Conservation (phyloP, 64 coral and sea anemone species). For the Cladopsammia gracilis region DNA sequence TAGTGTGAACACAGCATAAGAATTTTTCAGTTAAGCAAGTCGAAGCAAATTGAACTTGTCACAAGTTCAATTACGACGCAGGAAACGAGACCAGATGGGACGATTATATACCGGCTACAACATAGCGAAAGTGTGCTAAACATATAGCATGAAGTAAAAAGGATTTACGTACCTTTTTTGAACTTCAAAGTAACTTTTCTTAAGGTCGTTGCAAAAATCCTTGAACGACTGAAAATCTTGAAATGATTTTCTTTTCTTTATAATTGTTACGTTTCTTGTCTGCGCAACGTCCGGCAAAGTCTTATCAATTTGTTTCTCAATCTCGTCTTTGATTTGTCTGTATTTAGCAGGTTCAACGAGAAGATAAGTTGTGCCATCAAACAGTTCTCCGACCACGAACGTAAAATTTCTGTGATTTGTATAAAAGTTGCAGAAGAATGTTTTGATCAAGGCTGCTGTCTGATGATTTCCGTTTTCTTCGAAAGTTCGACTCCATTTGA, state of each 20-base stretch:
- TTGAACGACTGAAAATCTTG: background rate
- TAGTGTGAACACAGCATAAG: too few species aligned
- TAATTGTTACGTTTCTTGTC: background rate
- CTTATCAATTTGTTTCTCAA: background rate
- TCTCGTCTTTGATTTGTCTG: background rate
- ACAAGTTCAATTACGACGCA: too few species aligned
- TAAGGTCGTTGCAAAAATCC: background rate
- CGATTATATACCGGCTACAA: too few species aligned
- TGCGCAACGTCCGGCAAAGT: background rate
- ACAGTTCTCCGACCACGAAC: slow-evolving; percentile 8
- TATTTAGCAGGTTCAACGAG: background rate
- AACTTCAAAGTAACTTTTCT: background rate
- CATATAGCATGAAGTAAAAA: too few species aligned
- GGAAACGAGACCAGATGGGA: too few species aligned
- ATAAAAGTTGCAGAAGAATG: background rate
- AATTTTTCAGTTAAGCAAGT: too few species aligned
- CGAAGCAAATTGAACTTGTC: too few species aligned
- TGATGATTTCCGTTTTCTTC: background rate
- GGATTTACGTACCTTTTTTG: background rate
- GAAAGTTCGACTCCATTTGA: slow-evolving; percentile 5
- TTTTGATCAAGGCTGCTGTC: background rate
- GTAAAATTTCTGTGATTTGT: slow-evolving; percentile 6
- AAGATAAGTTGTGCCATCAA: slow-evolving; percentile 8
- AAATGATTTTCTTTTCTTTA: slow-evolving; percentile 2
- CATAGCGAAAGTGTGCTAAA: too few species aligned